phyloP scores from a whole-genome alignment of 1,140 invertebrate species.

The Pygmarrhopalites habei region DNA sequence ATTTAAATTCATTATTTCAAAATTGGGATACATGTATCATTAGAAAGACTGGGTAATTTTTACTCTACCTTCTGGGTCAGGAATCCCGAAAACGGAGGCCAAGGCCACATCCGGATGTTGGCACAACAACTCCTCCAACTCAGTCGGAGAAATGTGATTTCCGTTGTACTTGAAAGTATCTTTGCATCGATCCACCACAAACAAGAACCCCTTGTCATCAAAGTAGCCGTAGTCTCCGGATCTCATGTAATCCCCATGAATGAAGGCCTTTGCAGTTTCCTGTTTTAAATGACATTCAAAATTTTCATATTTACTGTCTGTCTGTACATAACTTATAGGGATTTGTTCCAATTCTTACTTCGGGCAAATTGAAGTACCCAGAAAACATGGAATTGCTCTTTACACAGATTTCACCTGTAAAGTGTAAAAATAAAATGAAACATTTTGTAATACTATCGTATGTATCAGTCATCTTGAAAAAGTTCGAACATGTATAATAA shows the following conservation, averaged over 20 bases:
- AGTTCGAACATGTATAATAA: too few relatives aligned
- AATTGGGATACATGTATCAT: too few relatives aligned
- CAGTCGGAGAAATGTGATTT: constrained; percentile 27
- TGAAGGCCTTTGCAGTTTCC: constrained; percentile 26
- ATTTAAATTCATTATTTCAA: too few relatives aligned
- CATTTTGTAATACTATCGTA: too few relatives aligned
- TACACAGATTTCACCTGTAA: constrained; percentile 11
- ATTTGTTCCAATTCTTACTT: too few relatives aligned
- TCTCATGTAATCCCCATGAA: constrained; percentile 48
- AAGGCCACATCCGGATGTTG: constrained; percentile 20
- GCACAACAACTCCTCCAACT: constrained; percentile 22
- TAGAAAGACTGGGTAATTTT: too few relatives aligned
- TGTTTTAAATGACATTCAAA: too few relatives aligned
- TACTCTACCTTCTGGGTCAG: constrained; percentile 12
- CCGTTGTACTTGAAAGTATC: constrained; percentile 27
- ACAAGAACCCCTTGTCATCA: constrained; percentile 54
- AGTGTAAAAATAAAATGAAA: too few relatives aligned
- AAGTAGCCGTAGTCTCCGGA: constrained; percentile 76
- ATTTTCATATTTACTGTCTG: too few relatives aligned
- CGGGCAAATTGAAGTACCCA: constrained; percentile 2
- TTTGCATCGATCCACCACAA: constrained; percentile 23
- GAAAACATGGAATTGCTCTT: constrained; percentile 5
- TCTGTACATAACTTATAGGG: too few relatives aligned
- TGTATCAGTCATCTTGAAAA: too few relatives aligned
- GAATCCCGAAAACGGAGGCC: constrained; percentile 19